Evolutionary conservation across 2,888 invertebrate genomes (phyloP).

Genomic region (Mesorhabditis sp.): DNA sequence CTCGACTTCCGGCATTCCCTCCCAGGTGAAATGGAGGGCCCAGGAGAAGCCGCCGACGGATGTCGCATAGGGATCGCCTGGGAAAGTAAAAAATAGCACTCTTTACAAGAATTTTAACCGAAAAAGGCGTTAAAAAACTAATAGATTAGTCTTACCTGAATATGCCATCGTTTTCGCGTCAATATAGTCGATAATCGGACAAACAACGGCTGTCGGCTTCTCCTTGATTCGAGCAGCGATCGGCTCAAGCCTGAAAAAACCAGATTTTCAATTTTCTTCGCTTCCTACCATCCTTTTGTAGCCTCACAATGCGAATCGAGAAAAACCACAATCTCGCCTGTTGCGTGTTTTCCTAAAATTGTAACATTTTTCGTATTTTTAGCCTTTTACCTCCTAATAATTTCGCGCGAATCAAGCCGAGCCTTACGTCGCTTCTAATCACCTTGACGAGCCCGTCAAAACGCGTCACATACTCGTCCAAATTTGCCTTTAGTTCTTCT

Average conservation of each 20-base stretch:
- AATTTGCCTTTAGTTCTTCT: constrained; percentile 72
- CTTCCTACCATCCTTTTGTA: constrained; percentile 70
- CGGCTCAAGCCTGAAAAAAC: constrained; percentile 72
- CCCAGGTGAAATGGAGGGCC: constrained; percentile 64
- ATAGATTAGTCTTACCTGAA: constrained; percentile 58
- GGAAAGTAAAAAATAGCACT: constrained; percentile 2
- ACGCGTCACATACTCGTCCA: constrained; percentile 73
- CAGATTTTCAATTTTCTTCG: background rate
- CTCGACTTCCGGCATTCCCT: constrained; percentile 71
- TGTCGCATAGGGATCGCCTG: constrained; percentile 26
- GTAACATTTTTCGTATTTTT: background rate
- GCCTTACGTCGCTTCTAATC: constrained; percentile 72
- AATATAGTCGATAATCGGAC: constrained; percentile 92
- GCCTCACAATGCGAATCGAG: constrained; percentile 88
- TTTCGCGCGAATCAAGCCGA: constrained; percentile 84
- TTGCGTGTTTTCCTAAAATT: constrained; percentile 1
- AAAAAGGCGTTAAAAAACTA: background rate
- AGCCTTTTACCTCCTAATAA: constrained; percentile 66
- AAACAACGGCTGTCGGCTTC: constrained; percentile 75
- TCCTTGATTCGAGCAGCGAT: constrained; percentile 79
- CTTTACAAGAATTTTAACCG: background rate
- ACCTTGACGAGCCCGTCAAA: constrained; percentile 68
- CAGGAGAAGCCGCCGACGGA: constrained; percentile 59
- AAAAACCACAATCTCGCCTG: constrained; percentile 69
- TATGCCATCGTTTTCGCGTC: constrained; percentile 77